Base-by-base conservation (phyloP, 2,797 vertebrate species). In the Chaunax sp. region DNA sequence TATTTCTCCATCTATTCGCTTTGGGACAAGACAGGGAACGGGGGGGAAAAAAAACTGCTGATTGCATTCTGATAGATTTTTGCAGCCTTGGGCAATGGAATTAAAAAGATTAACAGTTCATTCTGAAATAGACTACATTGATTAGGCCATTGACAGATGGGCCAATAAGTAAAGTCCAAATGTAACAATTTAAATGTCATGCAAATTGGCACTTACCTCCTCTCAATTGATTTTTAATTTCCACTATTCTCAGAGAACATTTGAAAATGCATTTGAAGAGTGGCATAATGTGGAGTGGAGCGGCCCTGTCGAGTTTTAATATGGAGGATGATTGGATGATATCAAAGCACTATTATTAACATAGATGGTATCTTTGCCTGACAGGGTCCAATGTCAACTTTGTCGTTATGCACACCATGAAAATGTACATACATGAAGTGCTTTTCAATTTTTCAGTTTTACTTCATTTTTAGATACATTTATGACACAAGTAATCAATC, bases 31-130 rank as follows among this genome's bases (percentile, higher is more conserved):
- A 79, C 28, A 78, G 73, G 49, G 67, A 83, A 73, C 64, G 60
- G 57, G 54, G 51, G 52, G 49, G 43, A 3, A 11, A 52, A 64
- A 77, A 78, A 84, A 83, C 59, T 86, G 88, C 90, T 92, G 92
- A 92, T 94, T 93, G 85, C 89, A 92, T 93, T 92, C 80, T 93
- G 92, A 94, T 94, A 92, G 93, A 94, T 94, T 93, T 94, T 90
- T 91, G 88, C 74, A 79, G 91, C 93, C 88, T 84, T 82, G 75
- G 90, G 93, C 92, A 72, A 84, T 85, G 83, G 90, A 92, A 93
- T 94, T 93, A 93, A 93, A 92, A 92, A 92, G 92, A 92, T 93
- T 92, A 94, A 93, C 93, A 92, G 93, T 94, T 92, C 91, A 94
- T 94, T 93, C 93, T 90, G 86, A 91, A 92, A 90, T 87, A 87